Base-by-base conservation (phyloP, 2,113 vertebrate genomes). In the Urocynchramus pylzowi region DNA sequence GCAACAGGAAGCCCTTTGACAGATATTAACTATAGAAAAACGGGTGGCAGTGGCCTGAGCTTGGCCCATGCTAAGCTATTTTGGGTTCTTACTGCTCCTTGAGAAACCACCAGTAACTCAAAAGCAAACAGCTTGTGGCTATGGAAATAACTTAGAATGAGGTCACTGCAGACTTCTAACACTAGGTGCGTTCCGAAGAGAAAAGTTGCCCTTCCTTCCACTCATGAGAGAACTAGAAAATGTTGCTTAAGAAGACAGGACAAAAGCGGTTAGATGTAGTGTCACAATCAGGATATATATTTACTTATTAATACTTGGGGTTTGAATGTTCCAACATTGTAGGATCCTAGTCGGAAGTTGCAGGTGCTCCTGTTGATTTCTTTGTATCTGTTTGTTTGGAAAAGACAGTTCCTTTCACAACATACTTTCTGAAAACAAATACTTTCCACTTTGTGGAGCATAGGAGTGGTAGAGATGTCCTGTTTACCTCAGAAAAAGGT, bases 121-220 rank as follows among this genome's bases (percentile, higher is more conserved):
- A 96, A 95, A 97, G 93, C 93, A 97, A 96, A 97, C 95, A 97
- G 93, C 78, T 84, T 2, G 67, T 89, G 91, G 94, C 89, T 84
- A 67, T 81, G 80, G 94, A 96, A 96, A 94, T 89, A 87, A 73
- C 78, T 79, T 74, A 13, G 73, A 41, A 73, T 91, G 93, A 96
- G 87, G 87, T 93, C 96, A 91, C 70, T 79, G 75, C 84, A 83
- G 87, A 26, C 74, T 85, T 93, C 49, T 85, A 90, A 96, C 95
- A 95, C 84, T 90, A 93, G 82, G 74, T 89, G 74, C 65, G 67
- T 95, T 97, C 63, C 94, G 67, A 93, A 52, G 67, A 85, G 82
- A 53, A 63, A 80, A 90, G 42, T 52, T 93, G 30, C 70, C 50
- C 31, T 87, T 91, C 82, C 70, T 93, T 91, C 71, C 33, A 33